Percentiles rank a stretch among this genome's conserved stretches.
Conservation (phyloP, 2,888 invertebrate genomes). For the Himalopsyche anomala region DNA sequence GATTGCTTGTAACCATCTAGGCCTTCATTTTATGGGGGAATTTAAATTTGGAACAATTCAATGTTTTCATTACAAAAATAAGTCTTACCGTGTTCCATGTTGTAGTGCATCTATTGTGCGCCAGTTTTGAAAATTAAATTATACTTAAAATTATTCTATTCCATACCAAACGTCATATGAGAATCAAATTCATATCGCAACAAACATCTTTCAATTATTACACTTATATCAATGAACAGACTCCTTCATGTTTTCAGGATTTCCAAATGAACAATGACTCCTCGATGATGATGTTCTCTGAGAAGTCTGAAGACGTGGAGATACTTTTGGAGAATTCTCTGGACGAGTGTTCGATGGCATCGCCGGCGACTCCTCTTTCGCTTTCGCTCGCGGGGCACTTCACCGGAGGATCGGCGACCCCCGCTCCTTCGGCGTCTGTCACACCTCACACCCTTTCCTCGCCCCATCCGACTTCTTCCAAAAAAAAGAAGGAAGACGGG, state of each 20-base stretch:
- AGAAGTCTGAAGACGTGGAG: conserved; percentile 75
- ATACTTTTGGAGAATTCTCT: conserved; percentile 87
- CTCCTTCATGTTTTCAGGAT: conserved; percentile 27
- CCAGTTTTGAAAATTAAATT: too few species aligned
- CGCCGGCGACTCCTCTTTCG: conserved; percentile 83
- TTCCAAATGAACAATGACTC: conserved; percentile 21
- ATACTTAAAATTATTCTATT: too few species aligned
- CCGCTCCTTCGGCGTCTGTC: conserved; percentile 66
- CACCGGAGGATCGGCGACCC: conserved; percentile 70
- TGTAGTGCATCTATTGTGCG: too few species aligned
- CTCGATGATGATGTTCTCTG: background rate
- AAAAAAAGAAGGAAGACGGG: conserved; percentile 71
- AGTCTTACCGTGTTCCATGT: too few species aligned
- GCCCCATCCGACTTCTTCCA: conserved; percentile 69
- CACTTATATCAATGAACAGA: conserved; percentile 32
- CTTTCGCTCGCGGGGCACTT: conserved; percentile 83
- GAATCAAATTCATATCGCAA: too few species aligned
- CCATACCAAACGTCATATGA: too few species aligned
- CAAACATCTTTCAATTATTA: too few species aligned
- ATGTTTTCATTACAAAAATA: too few species aligned
- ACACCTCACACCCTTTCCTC: conserved; percentile 65
- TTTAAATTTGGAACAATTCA: too few species aligned
- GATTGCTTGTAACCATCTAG: too few species aligned
- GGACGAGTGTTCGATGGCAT: conserved; percentile 88
- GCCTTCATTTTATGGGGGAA: too few species aligned